Conservation (phyloP, 2,888 invertebrate genomes). For the Spisula subtruncata region DNA sequence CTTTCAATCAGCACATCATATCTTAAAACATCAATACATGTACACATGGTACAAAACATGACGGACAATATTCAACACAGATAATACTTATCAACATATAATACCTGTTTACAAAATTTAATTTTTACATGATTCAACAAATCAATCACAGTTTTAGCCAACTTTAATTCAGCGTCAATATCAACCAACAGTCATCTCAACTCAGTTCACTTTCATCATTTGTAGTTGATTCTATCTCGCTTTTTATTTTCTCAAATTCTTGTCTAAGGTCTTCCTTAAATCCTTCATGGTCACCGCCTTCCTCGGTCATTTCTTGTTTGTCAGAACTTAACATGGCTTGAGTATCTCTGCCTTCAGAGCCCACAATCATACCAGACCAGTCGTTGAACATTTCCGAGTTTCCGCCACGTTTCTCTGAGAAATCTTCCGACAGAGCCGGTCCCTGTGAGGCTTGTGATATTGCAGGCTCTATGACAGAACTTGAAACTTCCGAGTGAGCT, state of each 20-base stretch:
- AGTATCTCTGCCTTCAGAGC: conserved; percentile 54
- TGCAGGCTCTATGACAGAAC: conserved; percentile 66
- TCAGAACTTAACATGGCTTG: conserved; percentile 60
- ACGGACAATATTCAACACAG: not conserved
- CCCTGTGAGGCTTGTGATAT: conserved; percentile 67
- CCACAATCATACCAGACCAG: conserved; percentile 57
- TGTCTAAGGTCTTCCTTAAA: conserved; percentile 74
- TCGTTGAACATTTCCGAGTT: conserved; percentile 59
- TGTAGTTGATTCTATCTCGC: conserved; percentile 56
- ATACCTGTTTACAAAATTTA: conserved; percentile 14
- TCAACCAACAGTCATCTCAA: not conserved
- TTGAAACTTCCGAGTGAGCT: conserved; percentile 59
- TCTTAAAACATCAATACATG: not conserved
- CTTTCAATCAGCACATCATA: not conserved
- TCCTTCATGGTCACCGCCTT: conserved; percentile 76
- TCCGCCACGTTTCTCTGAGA: conserved; percentile 43
- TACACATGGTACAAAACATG: too few relatives aligned
- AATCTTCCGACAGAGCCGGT: conserved; percentile 66
- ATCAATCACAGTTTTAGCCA: not conserved
- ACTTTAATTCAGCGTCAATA: not conserved
- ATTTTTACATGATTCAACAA: not conserved
- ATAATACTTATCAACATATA: not conserved
- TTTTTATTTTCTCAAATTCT: conserved; percentile 67
- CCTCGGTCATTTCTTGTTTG: conserved; percentile 72
- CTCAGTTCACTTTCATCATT: conserved; percentile 34